phyloP scores from a whole-genome alignment of 2,888 invertebrate genomes.

The Coronaproctus castanopsis region DNA sequence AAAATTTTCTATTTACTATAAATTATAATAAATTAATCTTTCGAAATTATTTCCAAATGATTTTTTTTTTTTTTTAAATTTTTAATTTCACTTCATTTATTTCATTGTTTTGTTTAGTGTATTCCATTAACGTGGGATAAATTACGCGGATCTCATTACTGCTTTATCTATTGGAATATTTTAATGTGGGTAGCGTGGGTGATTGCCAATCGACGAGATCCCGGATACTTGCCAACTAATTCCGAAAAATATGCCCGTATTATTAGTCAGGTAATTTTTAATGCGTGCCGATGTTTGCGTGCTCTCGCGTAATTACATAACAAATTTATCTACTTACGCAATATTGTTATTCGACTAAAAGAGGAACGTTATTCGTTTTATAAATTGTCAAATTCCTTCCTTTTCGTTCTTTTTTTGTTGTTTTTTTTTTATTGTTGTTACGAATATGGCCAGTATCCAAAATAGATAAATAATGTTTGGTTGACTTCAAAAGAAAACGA shows the following conservation, averaged over 20 bases:
- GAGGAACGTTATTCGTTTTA: not conserved
- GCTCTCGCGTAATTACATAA: not conserved
- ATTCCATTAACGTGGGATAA: constrained; percentile 80
- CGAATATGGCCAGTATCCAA: no score
- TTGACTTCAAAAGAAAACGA: no score
- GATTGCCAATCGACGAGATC: constrained; percentile 70
- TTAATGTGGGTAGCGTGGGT: constrained; percentile 88
- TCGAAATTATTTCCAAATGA: no score
- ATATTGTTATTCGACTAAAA: not conserved
- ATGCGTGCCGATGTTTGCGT: not conserved
- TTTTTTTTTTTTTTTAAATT: no score
- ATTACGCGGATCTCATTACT: constrained; percentile 63
- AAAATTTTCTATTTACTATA: no score
- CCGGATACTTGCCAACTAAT: constrained; percentile 72
- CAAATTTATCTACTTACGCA: not conserved
- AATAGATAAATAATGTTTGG: no score
- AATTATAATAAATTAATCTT: no score
- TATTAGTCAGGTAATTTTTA: constrained; percentile 45
- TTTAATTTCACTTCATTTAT: no score
- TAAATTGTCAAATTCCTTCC: not conserved
- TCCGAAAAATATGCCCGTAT: constrained; percentile 76
- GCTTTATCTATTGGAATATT: constrained; percentile 74
- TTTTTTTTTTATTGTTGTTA: no score
- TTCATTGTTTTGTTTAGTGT: constrained; percentile 44
- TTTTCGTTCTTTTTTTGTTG: no score